These are phyloP conservation scores for Drosophila yooni DNA, from an alignment of 2,888 invertebrate genomes.

Conservation along the genomic window DNA sequence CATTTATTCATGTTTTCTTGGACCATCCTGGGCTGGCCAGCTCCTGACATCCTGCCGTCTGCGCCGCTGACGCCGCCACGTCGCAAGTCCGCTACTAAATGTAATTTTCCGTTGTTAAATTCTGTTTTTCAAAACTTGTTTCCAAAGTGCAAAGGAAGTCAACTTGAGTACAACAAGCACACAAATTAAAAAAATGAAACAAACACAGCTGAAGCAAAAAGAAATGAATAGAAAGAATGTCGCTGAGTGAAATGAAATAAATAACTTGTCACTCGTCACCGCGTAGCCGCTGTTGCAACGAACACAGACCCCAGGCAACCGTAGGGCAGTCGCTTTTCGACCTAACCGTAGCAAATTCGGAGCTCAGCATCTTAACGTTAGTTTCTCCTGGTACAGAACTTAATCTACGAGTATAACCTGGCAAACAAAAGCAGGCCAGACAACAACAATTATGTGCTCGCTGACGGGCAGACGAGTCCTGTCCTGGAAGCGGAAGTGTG, in stretches of 20 bases:
- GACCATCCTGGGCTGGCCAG: constrained; percentile 31
- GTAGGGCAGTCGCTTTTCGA: constrained; percentile 43
- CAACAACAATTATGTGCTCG: constrained; percentile 35
- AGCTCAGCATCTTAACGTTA: constrained; percentile 18
- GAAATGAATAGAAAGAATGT: constrained; percentile 27
- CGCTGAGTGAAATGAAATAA: constrained; percentile 50
- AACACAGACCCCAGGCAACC: constrained; percentile 1
- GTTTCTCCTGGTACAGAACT: constrained; percentile 38
- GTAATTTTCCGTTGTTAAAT: constrained; percentile 82
- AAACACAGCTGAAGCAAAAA: constrained; percentile 15
- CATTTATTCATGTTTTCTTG: constrained; percentile 78
- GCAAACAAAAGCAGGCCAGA: constrained; percentile 41
- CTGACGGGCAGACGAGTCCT: constrained; percentile 20
- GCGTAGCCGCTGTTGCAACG: constrained; percentile 24
- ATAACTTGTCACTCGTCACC: constrained; percentile 38
- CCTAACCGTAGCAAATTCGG: constrained; percentile 3
- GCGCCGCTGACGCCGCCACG: constrained; percentile 24
- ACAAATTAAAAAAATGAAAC: constrained; percentile 18
- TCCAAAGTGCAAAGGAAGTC: constrained; percentile 80
- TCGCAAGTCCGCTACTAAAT: constrained; percentile 72
- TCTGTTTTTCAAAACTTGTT: constrained; percentile 78
- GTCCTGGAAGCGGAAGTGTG: constrained; percentile 48
- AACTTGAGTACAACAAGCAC: constrained; percentile 74
- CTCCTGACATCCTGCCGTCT: constrained; percentile 9
- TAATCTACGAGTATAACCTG: constrained; percentile 49